Evolutionary conservation across 2,888 invertebrate species (phyloP), one percentile per base, ranked within the genome.

Genomic region (Pristionchus exspectatus): DNA sequence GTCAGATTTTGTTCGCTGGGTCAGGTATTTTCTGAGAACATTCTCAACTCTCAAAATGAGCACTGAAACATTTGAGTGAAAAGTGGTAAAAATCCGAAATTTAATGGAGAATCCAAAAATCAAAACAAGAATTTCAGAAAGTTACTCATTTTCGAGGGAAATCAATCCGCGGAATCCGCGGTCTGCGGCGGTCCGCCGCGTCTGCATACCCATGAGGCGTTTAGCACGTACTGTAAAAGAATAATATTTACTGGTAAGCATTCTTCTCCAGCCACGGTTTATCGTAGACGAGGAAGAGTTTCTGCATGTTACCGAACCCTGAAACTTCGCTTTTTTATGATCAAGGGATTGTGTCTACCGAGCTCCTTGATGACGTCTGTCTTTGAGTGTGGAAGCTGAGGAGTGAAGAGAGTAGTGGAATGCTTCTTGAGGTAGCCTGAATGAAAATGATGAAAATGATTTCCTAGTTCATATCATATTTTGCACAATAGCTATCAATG

Each of bases 301-400:
- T 88, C 74, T 74, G 74, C 30, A 50, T 88, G 33, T 88, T 56
- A 21, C 88, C 88, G 44, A 88, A 88, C 24, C 88, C 88, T 88
- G 56, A 2, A 56, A 21, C 10, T 5, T 63, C 21, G 4, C 7
- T 24, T 24, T 3, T 63, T 63, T 24, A 24, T 18, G 2, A 4
- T 7, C 12, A 1, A 24, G 21, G 18, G 59, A 33, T 56, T 5
- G 12, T 50, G 18, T 7, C 16, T 4, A 88, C 88, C 88, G 24
- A 88, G 27, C 4, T 74, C 33, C 3, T 74, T 72, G 44, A 88
- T 88, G 5, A 74, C 88, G 18, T 4, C 54, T 0, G 38, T 56
- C 33, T 88, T 88, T 30, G 44, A 14, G 38, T 54, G 10, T 9
- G 88, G 77, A 54, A 88, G 33, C 0, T 54, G 21, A 38, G 88